Conservation (phyloP, 1,140 invertebrate genomes). For the Mactra quadrangularis region DNA sequence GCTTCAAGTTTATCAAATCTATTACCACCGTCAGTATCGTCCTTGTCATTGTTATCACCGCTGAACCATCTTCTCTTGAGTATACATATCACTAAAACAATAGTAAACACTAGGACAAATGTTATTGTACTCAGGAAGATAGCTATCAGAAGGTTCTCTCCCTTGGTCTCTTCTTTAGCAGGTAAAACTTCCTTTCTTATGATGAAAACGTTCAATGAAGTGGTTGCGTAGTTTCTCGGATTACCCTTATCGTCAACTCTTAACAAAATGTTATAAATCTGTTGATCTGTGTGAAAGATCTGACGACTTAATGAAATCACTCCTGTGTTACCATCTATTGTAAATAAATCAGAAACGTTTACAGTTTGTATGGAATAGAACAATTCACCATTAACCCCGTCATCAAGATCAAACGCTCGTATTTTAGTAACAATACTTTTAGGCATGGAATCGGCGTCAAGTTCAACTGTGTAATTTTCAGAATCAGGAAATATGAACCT, state of each 20-base stretch:
- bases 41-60: neutral
- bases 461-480: constrained; percentile 73
- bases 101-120: constrained; percentile 52
- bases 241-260: constrained; percentile 57
- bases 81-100: constrained; percentile 48
- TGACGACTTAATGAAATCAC: constrained; percentile 61
- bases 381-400: constrained; percentile 72
- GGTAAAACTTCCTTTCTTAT: neutral
- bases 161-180: constrained; percentile 11
- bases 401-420: constrained; percentile 73
- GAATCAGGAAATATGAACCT: constrained; percentile 80
- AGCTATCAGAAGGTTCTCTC: constrained; percentile 52
- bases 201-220: constrained; percentile 51
- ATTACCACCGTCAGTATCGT: constrained; percentile 23
- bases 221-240: constrained; percentile 34
- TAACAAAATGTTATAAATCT: constrained; percentile 40
- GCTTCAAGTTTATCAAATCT: constrained; percentile 30
- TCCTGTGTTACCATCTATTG: constrained; percentile 68
- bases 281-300: constrained; percentile 1
- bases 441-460: constrained; percentile 65
- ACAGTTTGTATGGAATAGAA: constrained; percentile 66
- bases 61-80: constrained; percentile 25
- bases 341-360: constrained; percentile 71
- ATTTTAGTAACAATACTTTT: constrained; percentile 71
- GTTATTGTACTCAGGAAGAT: constrained; percentile 44